Evolutionary conservation across 2,797 vertebrate genomes (phyloP), one percentile per base, ranked within the genome.

Genomic region (Cyprinodon diabolis): DNA sequence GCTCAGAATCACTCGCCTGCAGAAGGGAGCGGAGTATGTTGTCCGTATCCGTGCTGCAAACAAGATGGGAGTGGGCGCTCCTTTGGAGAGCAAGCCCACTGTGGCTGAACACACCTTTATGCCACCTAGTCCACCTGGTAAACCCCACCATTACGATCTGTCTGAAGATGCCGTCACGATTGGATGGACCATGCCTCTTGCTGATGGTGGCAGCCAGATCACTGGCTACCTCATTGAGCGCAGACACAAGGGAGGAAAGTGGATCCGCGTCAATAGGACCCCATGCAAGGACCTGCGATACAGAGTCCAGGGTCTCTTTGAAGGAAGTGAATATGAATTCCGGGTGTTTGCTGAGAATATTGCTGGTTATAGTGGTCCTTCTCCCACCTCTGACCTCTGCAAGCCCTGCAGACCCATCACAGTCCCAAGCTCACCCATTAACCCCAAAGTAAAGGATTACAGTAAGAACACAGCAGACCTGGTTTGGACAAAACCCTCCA

Each of bases 271-370:
- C 72, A 99, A 99, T 90, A 99, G 96, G 93, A 95, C 92, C 49
- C 97, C 97, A 23, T 95, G 97, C 83, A 95, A 94, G 72, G 98
- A 99, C 84, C 93, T 99, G 79, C 96, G 95, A 84, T 97, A 95
- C 89, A 95, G 95, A 94, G 97, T 97, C 70, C 94, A 96, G 23
- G 98, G 98, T 76, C 96, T 99, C 72, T 99, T 96, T 92, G 98
- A 99, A 80, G 96, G 98, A 81, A 99, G 95, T 55, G 96, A 96
- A 10, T 99, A 99, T n/a, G 98, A 99, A 89, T 99, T 99, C 91
- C 97, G 98, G 93, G 96, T 98, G 76, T 98, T 98, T 94, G 98
- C 98, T 76, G 98, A 99, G 94, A 99, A 99, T 79, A 96, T 96
- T 71, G 97, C 97, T 67, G 98, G 98, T 69, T 95, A 95, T 89